A percentile compares a stretch with the other conserved stretches of the same genome.
Conservation (phyloP, 2,888 invertebrate genomes). For the Dichetophora obliterata region DNA sequence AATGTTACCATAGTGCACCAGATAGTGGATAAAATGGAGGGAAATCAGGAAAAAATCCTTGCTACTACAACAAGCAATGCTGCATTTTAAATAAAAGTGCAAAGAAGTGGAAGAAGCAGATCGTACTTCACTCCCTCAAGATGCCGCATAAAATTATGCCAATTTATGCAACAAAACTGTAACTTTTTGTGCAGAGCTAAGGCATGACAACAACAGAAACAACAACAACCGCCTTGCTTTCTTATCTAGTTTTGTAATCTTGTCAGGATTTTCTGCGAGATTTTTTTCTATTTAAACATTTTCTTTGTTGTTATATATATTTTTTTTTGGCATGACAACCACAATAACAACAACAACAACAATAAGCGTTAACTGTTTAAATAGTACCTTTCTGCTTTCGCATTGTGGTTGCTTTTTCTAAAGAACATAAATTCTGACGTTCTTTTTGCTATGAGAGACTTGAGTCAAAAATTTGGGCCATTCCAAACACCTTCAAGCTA, state of each 20-base stretch:
- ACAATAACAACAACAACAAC: constrained; percentile 8
- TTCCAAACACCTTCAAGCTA: background rate
- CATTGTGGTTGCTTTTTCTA: constrained; percentile 28
- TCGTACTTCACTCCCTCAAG: background rate
- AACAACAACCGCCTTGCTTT: constrained; percentile 7
- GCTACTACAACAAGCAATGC: background rate
- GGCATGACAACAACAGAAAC: constrained; percentile 3
- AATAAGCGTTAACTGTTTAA: constrained; percentile 22
- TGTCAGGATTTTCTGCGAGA: constrained; percentile 47
- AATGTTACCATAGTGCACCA: background rate
- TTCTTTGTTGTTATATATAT: background rate
- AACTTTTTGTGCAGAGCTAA: constrained; percentile 24
- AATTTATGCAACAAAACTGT: constrained; percentile 51
- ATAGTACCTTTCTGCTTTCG: background rate
- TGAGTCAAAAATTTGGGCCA: constrained; percentile 23
- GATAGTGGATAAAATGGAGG: background rate
- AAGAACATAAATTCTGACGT: constrained; percentile 45
- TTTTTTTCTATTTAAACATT: constrained; percentile 23
- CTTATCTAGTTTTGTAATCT: constrained; percentile 44
- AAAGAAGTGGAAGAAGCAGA: background rate
- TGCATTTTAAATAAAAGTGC: constrained; percentile 17
- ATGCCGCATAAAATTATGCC: constrained; percentile 50
- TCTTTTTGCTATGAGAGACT: constrained; percentile 25
- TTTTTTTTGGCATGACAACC: constrained; percentile 4
- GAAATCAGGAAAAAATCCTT: background rate